A percentile compares a stretch with the other conserved stretches of the same genome.
Conservation (phyloP, 1,140 invertebrate species). For the Wiebesia pumilae region DNA sequence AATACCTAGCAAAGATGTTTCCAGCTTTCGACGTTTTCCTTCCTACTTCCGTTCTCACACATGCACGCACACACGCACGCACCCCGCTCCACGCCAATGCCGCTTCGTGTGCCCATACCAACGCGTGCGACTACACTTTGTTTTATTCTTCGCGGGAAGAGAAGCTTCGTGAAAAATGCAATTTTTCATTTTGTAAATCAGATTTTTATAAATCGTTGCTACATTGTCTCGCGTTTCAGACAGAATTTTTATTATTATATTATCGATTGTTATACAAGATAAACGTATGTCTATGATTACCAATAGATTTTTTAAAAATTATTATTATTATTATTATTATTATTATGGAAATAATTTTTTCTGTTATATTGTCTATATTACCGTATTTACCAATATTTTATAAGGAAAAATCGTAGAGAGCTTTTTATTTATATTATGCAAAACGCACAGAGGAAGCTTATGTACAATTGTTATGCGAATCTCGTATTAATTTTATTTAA, state of each 20-base stretch:
- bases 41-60: conserved; percentile 13
- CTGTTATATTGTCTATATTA: conserved; percentile 36
- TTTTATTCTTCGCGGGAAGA: background rate
- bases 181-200: conserved; percentile 44
- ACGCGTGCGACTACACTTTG: background rate
- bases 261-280: conserved; percentile 39
- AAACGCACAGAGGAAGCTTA: conserved; percentile 15
- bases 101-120: background rate
- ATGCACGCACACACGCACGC: too few species aligned
- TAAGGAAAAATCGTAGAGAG: conserved; percentile 22
- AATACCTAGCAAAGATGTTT: background rate
- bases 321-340: conserved; percentile 2
- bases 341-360: conserved; percentile 7
- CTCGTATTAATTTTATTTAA: conserved; percentile 44
- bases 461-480: conserved; percentile 41
- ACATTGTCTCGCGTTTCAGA: conserved; percentile 1
- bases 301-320: background rate
- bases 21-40: background rate
- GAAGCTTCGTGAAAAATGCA: background rate
- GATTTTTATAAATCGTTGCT: conserved; percentile 41
- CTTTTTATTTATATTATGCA: conserved; percentile 47
- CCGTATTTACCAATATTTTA: conserved; percentile 27
- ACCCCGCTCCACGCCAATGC: too few species aligned
- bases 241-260: conserved; percentile 41
- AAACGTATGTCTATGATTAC: conserved; percentile 8